Base-by-base conservation (phyloP, 92 coral and sea anemone species). In the Virgularia gustaviana region DNA sequence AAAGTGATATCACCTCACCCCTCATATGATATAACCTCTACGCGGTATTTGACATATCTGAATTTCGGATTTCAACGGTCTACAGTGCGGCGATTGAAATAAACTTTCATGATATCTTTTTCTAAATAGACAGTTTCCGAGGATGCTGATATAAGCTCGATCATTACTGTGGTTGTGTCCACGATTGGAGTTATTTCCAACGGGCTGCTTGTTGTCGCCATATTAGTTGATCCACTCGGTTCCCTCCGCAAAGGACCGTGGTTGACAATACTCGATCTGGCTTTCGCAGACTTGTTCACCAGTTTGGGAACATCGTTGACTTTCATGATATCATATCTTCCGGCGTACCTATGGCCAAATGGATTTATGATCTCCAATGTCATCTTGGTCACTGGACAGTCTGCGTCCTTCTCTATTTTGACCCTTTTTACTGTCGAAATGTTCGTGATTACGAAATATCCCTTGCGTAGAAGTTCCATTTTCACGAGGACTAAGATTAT, bases 401-500 rank as follows among this genome's bases (percentile, higher is more conserved):
- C 58, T 32, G 75, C 58, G 16, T 68, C 75, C 28, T 68, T 68
- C 24, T 25, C 51, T 16, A 15, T 68, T 28, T 33, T 68, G 11
- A 51, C 75, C 3, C 23, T 68, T 1, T 47, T 68, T 28, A 68
- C 75, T 2, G 30, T 51, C 39, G 59, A 68, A 34, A 35, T 38
- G 9, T 68, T 30, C 75, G 32, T 68, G 1, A 68, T 68, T 22
- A 54, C 29, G 9, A 68, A 68, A 49, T 68, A 36, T 61, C 75
- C 75, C 8, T 24, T 68, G 11, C 59, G 45, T 28, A 27, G 75
- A 3, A 49, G 27, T 59, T 25, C 36, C 3, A 49, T 68, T 35
- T 49, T 68, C 25, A 6, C 60, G 9, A 33, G 61, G n/a, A 68
- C 0, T 19, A 94, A 0, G 88, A 63, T 27, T 87, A 82, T 44